Base-by-base conservation (phyloP, 2,797 vertebrate species). In the Dallia pectoralis region DNA sequence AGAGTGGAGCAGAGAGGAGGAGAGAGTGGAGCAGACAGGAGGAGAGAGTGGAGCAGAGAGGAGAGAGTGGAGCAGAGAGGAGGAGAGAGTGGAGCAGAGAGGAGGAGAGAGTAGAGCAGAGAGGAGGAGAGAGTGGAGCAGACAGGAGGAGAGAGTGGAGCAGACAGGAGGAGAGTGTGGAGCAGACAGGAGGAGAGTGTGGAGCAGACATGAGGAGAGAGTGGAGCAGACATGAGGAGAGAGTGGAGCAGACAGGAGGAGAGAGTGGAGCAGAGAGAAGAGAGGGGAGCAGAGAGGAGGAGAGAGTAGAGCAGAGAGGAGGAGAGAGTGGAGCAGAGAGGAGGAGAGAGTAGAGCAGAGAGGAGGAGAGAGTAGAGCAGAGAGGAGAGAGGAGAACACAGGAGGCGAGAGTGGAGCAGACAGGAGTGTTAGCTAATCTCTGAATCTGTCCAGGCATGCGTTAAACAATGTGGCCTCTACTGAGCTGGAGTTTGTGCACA, bases 381-480 rank as follows among this genome's bases (percentile, higher is more conserved):
- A 80, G 77, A 53, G 25, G 22, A 70, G 74, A 36, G 75, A 71
- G 85, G 89, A 90, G 84, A 75, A 78, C 75, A 77, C 36, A 40
- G 36, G 78, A 81, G 77, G 49, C n/a, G n/a, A 61, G 29, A 67
- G 76, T 51, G 73, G 67, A 19, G 48, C 18, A n/a, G n/a, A 51
- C 16, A 51, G 49, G 49, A 53, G 51, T n/a, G 8, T 53, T 53
- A 22, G 51, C 70, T 56, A 33, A 40, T 69, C 75, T 67, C 87
- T 87, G 88, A 90, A 93, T 92, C 90, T 90, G 89, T 77, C 89
- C 90, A 91, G 91, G 89, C 91, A 92, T 90, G 92, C 89, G 85
- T 92, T 90, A 91, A 92, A 85, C 89, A 91, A 89, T 89, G 89
- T 87, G 81, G 87, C 86, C 85, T 89, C 85, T 89, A 83, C 74